Base-by-base conservation (phyloP, 2,113 vertebrate genomes). In the Platysteira castanea region DNA sequence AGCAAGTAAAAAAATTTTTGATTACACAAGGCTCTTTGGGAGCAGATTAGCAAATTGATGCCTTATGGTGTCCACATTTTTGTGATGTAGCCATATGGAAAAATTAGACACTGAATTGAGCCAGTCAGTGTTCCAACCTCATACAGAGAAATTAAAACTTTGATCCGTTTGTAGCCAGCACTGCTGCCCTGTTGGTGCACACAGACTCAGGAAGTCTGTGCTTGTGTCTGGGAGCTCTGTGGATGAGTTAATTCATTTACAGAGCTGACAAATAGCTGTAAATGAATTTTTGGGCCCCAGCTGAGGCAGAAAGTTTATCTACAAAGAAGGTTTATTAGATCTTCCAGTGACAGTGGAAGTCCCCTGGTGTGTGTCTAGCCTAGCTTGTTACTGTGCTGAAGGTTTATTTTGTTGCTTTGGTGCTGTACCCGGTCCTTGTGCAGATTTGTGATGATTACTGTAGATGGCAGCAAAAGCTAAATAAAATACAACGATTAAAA, bases 401-500 rank as follows among this genome's bases (percentile, higher is more conserved):
- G 33, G 59, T 70, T 67, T 69, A 22, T 54, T 81, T 92, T 81
- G 41, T 41, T 49, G 56, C 47, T 77, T 52, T 49, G 7, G 30
- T 53, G 39, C 68, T 86, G 41, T 35, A 56, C 86, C 88, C 74
- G 75, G 7, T 65, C 78, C 71, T 94, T 33, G 79, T 95, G 95
- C 85, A 89, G 60, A 74, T 93, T 84, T 85, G 87, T 71, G 85
- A 21, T 82, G 70, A 90, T 80, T 97, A 65, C 98, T 98, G 97
- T 98, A 98, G 98, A 95, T 98, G 98, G 98, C 98, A 98, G 98
- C 97, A 98, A 94, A 98, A 90, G 95, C 97, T 92, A 49, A 89
- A 91, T 87, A 94, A 97, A 98, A 94, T 65, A 85, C 81, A 26
- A 23, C 41, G 31, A 67, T 77, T 59, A 75, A 3, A 76, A 96